A percentile compares a stretch with the other conserved stretches of the same genome.
These are phyloP conservation scores for Pherbina coryleti DNA, from an alignment of 2,888 invertebrate genomes.

Conservation along the genomic window DNA sequence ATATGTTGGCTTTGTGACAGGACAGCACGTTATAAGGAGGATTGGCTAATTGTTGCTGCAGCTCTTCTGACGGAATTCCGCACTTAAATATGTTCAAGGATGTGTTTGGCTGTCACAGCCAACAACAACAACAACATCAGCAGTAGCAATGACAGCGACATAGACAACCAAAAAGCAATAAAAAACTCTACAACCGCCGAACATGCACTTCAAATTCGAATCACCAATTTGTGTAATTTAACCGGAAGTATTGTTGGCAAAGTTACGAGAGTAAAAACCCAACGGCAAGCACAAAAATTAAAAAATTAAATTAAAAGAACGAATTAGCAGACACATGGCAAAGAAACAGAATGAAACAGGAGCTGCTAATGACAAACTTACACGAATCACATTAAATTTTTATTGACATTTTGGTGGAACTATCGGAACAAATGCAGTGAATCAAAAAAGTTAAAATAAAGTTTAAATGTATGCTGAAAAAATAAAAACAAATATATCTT, in stretches of 20 bases:
- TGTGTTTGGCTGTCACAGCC: constrained; percentile 4
- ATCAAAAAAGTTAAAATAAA: no score
- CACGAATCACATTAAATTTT: background rate
- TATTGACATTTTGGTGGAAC: background rate
- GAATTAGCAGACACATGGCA: background rate
- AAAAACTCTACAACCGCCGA: constrained; percentile 48
- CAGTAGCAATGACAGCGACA: background rate
- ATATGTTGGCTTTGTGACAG: constrained; percentile 38
- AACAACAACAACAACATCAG: background rate
- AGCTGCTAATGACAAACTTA: constrained; percentile 3
- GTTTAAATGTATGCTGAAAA: no score
- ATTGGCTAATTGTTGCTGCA: constrained; percentile 37
- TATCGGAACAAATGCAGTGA: no score
- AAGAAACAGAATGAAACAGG: background rate
- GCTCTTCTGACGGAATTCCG: constrained; percentile 15
- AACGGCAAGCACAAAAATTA: constrained; percentile 3
- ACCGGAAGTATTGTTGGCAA: constrained; percentile 27
- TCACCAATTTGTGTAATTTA: constrained; percentile 59
- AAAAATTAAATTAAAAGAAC: constrained; percentile 10
- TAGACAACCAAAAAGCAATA: background rate
- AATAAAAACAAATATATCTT: no score
- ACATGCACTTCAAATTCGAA: constrained; percentile 60
- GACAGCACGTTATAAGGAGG: constrained; percentile 9
- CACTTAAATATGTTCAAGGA: constrained; percentile 35
- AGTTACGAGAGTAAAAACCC: background rate